These are phyloP conservation scores for Drosophila kuntzei DNA, from an alignment of 2,888 invertebrate species.

Conservation along the genomic window DNA sequence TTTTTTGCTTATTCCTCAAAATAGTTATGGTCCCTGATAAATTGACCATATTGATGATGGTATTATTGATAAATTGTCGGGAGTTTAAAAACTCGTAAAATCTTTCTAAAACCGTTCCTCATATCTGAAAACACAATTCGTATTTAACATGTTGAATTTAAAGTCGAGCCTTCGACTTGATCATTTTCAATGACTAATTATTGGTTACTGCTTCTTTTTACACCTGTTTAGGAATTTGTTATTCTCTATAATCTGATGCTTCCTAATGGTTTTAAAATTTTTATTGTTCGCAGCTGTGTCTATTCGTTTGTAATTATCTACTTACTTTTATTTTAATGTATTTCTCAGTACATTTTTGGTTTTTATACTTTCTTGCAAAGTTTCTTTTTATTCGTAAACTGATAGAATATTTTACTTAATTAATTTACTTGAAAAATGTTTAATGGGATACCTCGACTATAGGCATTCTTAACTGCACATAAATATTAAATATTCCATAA, in stretches of 20 bases:
- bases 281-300: slow-evolving; percentile 5
- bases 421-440: neutral
- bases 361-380: neutral
- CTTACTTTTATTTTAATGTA: neutral
- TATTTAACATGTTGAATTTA: neutral
- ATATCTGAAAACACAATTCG: neutral
- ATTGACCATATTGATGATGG: too few species aligned
- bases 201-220: slow-evolving; percentile 7
- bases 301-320: neutral
- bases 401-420: neutral
- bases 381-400: neutral
- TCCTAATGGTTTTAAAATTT: slow-evolving; percentile 5
- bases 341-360: neutral
- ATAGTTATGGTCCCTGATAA: too few species aligned
- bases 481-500: neutral
- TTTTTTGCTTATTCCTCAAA: too few species aligned
- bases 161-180: neutral
- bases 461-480: neutral
- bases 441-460: neutral
- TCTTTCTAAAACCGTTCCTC: neutral
- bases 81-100: slow-evolving; percentile 2
- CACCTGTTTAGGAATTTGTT: slow-evolving; percentile 2
- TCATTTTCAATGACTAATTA: neutral
- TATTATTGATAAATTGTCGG: slow-evolving; percentile 26
- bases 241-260: neutral